A percentile compares a stretch with the other conserved stretches of the same genome.
Conservation (phyloP, 2,797 vertebrate genomes). For the Apogon hyalosoma region DNA sequence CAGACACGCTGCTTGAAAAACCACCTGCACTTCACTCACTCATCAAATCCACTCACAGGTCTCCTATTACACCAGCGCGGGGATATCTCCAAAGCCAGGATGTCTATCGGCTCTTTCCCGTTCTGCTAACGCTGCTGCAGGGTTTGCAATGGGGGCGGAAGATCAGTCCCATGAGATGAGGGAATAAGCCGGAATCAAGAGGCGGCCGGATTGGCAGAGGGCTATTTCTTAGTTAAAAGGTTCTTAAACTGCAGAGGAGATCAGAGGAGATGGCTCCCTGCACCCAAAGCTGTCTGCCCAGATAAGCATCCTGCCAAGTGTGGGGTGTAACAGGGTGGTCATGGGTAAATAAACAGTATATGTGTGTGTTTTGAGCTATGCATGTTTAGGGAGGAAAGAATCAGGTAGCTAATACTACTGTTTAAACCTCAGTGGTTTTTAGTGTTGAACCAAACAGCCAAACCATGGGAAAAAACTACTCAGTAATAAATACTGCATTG, state of each 20-base stretch:
- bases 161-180: conserved; percentile 81
- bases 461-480: neutral
- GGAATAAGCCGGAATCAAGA: conserved; percentile 80
- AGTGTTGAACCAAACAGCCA: neutral
- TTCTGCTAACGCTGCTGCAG: conserved; percentile 75
- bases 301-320: conserved; percentile 81
- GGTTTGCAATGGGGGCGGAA: conserved; percentile 76
- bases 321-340: conserved; percentile 69
- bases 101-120: conserved; percentile 71
- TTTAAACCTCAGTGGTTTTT: neutral
- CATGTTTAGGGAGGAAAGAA: conserved; percentile 46
- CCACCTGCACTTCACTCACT: conserved; percentile 74
- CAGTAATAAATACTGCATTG: neutral
- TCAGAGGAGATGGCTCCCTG: conserved; percentile 79
- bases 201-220: conserved; percentile 67
- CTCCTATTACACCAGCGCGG: conserved; percentile 74
- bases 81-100: conserved; percentile 80
- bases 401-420: conserved; percentile 37
- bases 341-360: conserved; percentile 65
- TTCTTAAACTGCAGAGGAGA: conserved; percentile 82
- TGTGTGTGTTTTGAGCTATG: conserved; percentile 53
- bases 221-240: conserved; percentile 84
- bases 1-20: conserved; percentile 25
- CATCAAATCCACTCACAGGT: conserved; percentile 78
- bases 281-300: conserved; percentile 76